Conservation (phyloP, 2,113 vertebrate species). For the Nycticryphes semicollaris region DNA sequence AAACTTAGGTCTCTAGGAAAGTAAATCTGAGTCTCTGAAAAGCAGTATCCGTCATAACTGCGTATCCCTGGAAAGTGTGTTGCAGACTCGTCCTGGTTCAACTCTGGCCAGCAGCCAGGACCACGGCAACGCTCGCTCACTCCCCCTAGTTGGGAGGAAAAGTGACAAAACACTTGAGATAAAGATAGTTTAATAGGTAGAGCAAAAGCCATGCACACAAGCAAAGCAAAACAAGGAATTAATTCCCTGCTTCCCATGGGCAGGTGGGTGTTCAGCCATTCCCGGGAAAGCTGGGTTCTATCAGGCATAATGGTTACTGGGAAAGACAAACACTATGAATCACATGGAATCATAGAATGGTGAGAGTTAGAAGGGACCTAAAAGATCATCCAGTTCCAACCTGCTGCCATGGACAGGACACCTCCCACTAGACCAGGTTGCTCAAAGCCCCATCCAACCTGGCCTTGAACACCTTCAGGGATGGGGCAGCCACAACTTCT, state of each 20-base stretch:
- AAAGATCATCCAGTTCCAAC: too few relatives aligned
- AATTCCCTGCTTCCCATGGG: neutral
- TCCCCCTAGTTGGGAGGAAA: neutral
- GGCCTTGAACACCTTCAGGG: too few relatives aligned
- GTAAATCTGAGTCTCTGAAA: neutral
- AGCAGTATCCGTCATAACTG: conserved; percentile 6
- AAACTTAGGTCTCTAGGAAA: neutral
- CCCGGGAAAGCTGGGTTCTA: neutral
- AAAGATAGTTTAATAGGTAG: neutral
- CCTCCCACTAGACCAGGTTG: too few relatives aligned
- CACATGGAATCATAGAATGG: neutral
- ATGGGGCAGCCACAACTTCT: too few relatives aligned
- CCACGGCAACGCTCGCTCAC: neutral
- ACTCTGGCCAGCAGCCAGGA: neutral
- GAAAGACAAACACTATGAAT: neutral
- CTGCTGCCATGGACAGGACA: too few relatives aligned
- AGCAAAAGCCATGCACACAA: neutral
- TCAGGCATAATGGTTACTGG: neutral
- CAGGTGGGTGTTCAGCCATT: neutral
- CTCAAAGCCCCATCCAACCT: too few relatives aligned
- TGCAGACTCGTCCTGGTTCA: neutral
- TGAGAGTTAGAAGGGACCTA: too few relatives aligned
- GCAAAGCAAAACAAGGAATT: neutral
- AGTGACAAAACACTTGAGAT: neutral
- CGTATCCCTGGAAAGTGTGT: neutral